These are phyloP conservation scores for mouse (Mus musculus) DNA, from an alignment of 2,113 vertebrate genomes.

Conservation along the genomic window GRCm39 chr15:18854001-18854500, in stretches of 20 bases:
- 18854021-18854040: background rate
- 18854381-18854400: background rate
- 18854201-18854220: background rate
- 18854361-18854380: background rate
- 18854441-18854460: background rate
- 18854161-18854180: background rate
- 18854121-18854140: background rate
- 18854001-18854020: background rate
- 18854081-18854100: background rate
- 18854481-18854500: background rate
- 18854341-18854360: background rate
- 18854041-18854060: background rate
- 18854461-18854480: background rate
- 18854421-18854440: background rate
- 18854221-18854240: background rate
- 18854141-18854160: background rate
- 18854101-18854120: background rate
- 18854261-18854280: background rate
- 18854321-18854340: background rate
- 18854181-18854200: background rate
- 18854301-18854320: background rate
- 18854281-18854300: background rate
- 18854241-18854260: background rate
- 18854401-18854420: background rate
- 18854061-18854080: background rate